phyloP scores from a whole-genome alignment of 2,888 invertebrate species.

The Phrixothrix hirtus region DNA sequence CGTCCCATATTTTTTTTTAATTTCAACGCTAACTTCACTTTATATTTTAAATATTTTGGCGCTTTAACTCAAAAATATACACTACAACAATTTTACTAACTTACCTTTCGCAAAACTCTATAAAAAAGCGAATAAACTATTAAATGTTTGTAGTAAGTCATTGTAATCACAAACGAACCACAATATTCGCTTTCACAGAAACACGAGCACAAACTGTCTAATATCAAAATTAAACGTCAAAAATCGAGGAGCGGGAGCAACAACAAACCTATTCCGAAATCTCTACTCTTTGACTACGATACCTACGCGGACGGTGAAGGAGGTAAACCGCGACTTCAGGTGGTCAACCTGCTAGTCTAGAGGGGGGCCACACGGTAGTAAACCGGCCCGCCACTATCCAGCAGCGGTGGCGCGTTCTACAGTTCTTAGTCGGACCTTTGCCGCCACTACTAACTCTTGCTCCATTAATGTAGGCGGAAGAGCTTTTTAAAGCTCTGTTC shows the following conservation, averaged over 20 bases:
- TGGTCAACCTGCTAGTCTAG: constrained; percentile 42
- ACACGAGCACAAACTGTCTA: no score
- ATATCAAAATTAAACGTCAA: constrained; percentile 2
- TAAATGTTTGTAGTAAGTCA: no score
- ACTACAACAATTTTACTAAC: no score
- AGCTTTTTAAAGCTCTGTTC: constrained; percentile 7
- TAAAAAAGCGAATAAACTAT: no score
- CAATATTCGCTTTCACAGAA: no score
- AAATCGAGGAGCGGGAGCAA: constrained; percentile 1
- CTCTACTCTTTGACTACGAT: constrained; percentile 31
- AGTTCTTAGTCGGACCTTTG: constrained; percentile 43
- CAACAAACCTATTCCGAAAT: constrained; percentile 11
- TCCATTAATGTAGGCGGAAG: constrained; percentile 24
- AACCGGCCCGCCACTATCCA: constrained; percentile 48
- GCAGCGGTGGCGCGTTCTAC: constrained; percentile 54
- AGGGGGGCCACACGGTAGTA: constrained; percentile 47
- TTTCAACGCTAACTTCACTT: no score
- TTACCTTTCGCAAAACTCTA: no score
- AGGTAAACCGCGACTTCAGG: constrained; percentile 38
- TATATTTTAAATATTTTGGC: no score
- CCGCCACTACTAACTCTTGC: constrained; percentile 28
- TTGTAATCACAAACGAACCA: no score
- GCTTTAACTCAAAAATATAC: no score
- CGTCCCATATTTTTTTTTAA: no score
- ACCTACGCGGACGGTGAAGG: constrained; percentile 24